Percentiles rank a stretch among this genome's conserved stretches.
Conservation (phyloP, 1,140 invertebrate genomes). For the Acromyrmex charruanus region DNA sequence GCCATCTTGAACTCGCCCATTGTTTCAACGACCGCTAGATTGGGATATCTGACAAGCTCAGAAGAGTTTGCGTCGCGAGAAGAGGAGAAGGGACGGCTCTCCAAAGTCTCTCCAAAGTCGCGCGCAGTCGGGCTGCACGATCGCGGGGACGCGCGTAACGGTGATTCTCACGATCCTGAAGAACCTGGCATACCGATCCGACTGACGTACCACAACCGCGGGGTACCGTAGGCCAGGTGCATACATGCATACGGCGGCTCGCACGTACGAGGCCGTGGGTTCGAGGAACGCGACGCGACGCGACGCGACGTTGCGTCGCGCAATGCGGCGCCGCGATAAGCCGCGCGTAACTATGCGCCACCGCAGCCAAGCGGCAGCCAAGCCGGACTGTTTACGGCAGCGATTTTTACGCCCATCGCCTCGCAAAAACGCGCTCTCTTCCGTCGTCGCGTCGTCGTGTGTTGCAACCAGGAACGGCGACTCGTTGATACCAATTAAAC, state of each 20-base stretch:
- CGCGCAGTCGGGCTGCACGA: not conserved
- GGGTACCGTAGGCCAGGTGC: slow-evolving; percentile 55
- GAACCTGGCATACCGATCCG: not conserved
- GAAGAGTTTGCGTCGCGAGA: not conserved
- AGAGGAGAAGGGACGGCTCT: not conserved
- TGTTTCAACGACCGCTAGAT: too few relatives aligned
- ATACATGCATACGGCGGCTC: slow-evolving; percentile 31
- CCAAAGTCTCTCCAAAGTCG: not conserved
- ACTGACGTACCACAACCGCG: not conserved
- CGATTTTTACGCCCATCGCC: slow-evolving; percentile 53
- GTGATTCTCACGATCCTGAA: slow-evolving; percentile 63
- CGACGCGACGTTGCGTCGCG: slow-evolving; percentile 32
- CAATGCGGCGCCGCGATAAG: slow-evolving; percentile 47
- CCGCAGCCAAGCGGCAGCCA: not conserved
- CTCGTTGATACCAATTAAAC: not conserved
- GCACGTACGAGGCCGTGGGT: slow-evolving; percentile 43
- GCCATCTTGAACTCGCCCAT: too few relatives aligned
- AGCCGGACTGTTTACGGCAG: slow-evolving; percentile 32
- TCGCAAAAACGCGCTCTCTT: slow-evolving; percentile 45
- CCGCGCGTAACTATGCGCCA: slow-evolving; percentile 51
- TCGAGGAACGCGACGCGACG: slow-evolving; percentile 58
- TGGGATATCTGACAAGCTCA: too few relatives aligned
- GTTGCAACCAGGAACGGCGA: not conserved
- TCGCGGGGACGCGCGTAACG: not conserved
- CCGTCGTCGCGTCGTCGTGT: too few relatives aligned